Base-by-base conservation (phyloP, 1,140 invertebrate species). In the Rhagoletis zephyria region DNA sequence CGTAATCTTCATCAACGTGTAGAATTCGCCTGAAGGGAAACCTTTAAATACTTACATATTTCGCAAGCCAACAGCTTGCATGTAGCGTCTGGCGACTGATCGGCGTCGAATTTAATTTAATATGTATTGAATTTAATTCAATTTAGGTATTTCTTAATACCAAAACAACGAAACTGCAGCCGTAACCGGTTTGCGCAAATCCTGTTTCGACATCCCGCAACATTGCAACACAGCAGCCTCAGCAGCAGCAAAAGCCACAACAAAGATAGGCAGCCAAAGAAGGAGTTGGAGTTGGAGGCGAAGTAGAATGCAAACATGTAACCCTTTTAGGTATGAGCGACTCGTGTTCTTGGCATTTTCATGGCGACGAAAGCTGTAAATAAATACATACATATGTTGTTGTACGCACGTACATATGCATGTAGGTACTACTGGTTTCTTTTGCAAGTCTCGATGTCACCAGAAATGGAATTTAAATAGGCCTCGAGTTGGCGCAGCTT, bases 141-240 rank as follows among this genome's bases (percentile, higher is more conserved):
- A 81, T 81, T 81, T 81, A 81, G 48, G 74, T 81, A 81, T 81
- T 81, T 81, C 74, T 81, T 81, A 81, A 81, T 56, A 81, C 16
- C 74, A 51, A 56, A 81, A 81, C 19, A 81, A 81, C 74, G 19
- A 81, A 51, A 81, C 48, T 10, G n/a, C 6, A 42, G 48, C 7
- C 48, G 48, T 51, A 81, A 81, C 74, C 74, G 74, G 74, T 81
- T 81, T 81, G 74, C 74, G 74, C 74, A 81, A 81, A 81, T 81
- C 74, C 74, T 81, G 74, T 81, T 81, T 81, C 74, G 74, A 14
- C 74, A 81, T 81, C 74, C 19, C 30, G 30, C 74, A 81, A 19
- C 45, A 81, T 81, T 81, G 74, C 74, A 81, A 81, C 74, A 81
- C 74, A n/a, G 19, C 30, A 30, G 30, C 30, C 30, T 30, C 30